Percentiles rank a stretch among this genome's conserved stretches.
These are phyloP conservation scores for Barypeithes pellucidus DNA, from an alignment of 2,888 invertebrate genomes.

Conservation along the genomic window DNA sequence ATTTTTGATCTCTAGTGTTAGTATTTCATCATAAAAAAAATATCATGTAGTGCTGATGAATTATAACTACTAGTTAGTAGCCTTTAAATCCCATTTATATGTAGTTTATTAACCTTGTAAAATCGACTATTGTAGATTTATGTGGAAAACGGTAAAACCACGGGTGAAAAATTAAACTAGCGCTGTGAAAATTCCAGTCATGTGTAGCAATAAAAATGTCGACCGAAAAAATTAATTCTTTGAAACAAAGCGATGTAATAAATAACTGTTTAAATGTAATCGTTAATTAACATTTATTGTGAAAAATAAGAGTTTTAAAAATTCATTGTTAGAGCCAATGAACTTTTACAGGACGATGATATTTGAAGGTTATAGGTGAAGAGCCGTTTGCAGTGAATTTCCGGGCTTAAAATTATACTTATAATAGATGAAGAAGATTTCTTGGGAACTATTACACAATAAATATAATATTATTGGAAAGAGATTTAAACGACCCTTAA, in stretches of 20 bases:
- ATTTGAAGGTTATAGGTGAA: background rate
- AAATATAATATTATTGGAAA: too few relatives aligned
- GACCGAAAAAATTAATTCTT: background rate
- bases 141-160: background rate
- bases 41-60: too few relatives aligned
- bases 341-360: background rate
- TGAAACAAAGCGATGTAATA: slow-evolving; percentile 8
- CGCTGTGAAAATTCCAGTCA: slow-evolving; percentile 1
- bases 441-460: too few relatives aligned
- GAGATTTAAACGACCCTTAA: too few relatives aligned
- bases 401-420: too few relatives aligned
- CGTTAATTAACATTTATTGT: slow-evolving; percentile 4
- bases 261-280: background rate
- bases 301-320: background rate
- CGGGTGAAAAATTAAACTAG: background rate
- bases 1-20: too few relatives aligned
- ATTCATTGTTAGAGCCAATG: background rate
- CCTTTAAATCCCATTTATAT: background rate
- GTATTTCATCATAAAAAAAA: too few relatives aligned
- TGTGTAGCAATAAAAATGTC: slow-evolving; percentile 1
- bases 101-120: background rate
- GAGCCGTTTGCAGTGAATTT: background rate
- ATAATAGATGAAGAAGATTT: too few relatives aligned
- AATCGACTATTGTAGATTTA: background rate
- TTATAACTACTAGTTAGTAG: too few relatives aligned